Base-by-base conservation (phyloP, 2,113 vertebrate genomes). In the Mormyrus iriodes region DNA sequence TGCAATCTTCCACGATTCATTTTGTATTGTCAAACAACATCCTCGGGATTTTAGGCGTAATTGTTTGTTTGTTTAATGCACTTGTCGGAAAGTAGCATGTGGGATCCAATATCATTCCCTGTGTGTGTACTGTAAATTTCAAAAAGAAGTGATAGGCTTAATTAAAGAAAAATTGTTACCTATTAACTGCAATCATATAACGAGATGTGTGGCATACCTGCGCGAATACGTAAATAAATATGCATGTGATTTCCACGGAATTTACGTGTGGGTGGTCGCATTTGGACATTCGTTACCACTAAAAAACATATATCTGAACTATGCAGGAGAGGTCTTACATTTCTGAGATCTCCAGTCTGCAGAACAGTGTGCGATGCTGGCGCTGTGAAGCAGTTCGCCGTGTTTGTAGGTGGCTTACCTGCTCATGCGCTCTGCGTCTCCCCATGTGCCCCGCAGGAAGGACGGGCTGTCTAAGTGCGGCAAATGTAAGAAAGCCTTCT, bases 401-500 rank as follows among this genome's bases (percentile, higher is more conserved):
- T 69, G 27, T 69, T 49, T 85, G 42, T 85, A 84, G 35, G 42
- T 44, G 17, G 9, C 46, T 42, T 15, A 84, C 24, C 79, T 19
- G 17, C 79, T 83, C 42, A 82, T 44, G n/a, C 65, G 35, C 79
- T 17, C 10, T 46, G 27, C 49, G 10, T 31, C 92, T 88, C 93
- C 92, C 89, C 90, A 90, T 48, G 92, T 93, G 88, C 83, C 93
- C 95, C 95, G 52, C 92, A 99, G 98, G 95, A 98, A 97, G 95
- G 95, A 99, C 91, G 94, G 94, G 9, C 93, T 99, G 94, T 97
- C 98, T 89, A 98, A 96, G 93, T 99, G 98, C 91, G 98, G 98
- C 92, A 98, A 97, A 90, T 99, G 98, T 93, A 99, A 97, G 92
- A 98, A 98, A 94, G 97, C 98, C 2, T 98, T 97, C 91, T 99